phyloP scores from a whole-genome alignment of 1,140 invertebrate genomes.

The Ceratina japonica region DNA sequence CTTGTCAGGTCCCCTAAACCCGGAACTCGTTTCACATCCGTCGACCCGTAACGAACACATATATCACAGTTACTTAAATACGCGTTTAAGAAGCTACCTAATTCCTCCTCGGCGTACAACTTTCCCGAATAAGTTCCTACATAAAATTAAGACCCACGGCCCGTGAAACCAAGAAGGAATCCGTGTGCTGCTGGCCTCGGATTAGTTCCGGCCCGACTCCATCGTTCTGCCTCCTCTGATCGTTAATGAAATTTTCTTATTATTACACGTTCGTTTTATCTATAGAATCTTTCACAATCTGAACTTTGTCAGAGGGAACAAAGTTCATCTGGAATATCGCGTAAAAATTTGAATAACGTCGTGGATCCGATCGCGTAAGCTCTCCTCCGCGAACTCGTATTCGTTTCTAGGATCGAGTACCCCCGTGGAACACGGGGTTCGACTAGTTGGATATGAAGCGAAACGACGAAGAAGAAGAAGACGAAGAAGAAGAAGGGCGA shows the following conservation, averaged over 20 bases:
- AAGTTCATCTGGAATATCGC: too few relatives aligned
- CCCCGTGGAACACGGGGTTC: constrained; percentile 1
- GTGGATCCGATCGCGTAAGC: too few relatives aligned
- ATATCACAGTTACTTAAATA: constrained; percentile 6
- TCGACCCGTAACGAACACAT: constrained; percentile 3
- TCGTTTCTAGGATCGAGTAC: constrained; percentile 1
- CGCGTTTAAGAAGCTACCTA: constrained; percentile 1
- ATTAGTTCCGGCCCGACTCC: neutral
- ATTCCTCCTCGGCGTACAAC: constrained; percentile 1
- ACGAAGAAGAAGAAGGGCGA: neutral
- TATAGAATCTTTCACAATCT: too few relatives aligned
- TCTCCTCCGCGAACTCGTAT: too few relatives aligned
- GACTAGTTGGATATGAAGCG: neutral
- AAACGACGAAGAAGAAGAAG: too few relatives aligned
- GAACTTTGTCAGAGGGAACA: too few relatives aligned
- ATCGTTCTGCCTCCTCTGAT: too few relatives aligned
- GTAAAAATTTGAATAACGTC: too few relatives aligned
- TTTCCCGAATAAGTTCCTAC: constrained; percentile 1
- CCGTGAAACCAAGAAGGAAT: neutral
- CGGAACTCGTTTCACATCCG: neutral
- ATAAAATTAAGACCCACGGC: neutral
- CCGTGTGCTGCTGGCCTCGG: neutral
- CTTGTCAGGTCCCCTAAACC: neutral
- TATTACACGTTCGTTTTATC: too few relatives aligned
- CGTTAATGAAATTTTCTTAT: neutral